Percentiles rank a stretch among this genome's conserved stretches.
Conservation (phyloP, 2,888 invertebrate species). For the Pollenia angustigena region DNA sequence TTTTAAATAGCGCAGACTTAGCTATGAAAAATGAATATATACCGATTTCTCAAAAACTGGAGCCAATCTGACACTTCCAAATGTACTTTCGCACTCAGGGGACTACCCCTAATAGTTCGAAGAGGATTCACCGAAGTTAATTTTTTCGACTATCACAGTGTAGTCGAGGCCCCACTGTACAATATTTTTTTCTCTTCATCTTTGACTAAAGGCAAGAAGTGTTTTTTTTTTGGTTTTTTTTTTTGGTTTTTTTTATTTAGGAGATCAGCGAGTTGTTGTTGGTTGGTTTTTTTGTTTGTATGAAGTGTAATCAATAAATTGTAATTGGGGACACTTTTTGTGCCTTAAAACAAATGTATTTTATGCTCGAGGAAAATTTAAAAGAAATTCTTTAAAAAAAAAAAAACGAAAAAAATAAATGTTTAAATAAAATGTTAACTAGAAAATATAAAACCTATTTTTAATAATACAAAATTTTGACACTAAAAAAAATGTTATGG, state of each 20-base stretch:
- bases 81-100: too few species aligned
- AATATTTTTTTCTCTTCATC: not conserved
- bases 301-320: slow-evolving; percentile 56
- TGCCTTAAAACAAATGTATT: slow-evolving; percentile 20
- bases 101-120: too few species aligned
- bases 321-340: slow-evolving; percentile 41
- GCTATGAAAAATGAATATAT: too few species aligned
- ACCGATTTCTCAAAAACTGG: too few species aligned
- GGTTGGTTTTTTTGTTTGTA: slow-evolving; percentile 20
- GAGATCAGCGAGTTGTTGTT: slow-evolving; percentile 10
- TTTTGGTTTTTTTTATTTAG: slow-evolving; percentile 18
- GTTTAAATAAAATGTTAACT: too few species aligned
- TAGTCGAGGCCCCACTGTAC: not conserved
- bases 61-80: too few species aligned
- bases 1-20: too few species aligned
- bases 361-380: not conserved
- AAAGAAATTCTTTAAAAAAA: slow-evolving; percentile 16
- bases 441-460: too few species aligned
- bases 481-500: too few species aligned
- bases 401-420: not conserved
- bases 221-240: slow-evolving; percentile 27
- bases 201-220: not conserved
- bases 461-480: too few species aligned
- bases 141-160: too few species aligned
- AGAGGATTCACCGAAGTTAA: too few species aligned